Evolutionary conservation across 2,113 vertebrate species (phyloP).

Genomic region (Chionomys nivalis): DNA sequence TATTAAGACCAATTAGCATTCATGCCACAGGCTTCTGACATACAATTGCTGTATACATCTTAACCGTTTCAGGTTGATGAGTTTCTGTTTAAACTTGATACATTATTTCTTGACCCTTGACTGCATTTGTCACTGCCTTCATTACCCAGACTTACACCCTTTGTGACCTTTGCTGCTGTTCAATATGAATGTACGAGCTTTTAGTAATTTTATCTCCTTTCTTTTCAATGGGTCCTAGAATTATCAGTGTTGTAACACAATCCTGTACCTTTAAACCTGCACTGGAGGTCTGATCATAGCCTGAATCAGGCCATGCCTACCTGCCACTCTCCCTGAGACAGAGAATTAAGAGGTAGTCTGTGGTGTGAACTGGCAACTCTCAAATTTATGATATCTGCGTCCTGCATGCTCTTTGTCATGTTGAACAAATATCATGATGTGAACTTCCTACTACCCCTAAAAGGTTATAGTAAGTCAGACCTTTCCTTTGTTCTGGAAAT

Average conservation of each 20-base stretch:
- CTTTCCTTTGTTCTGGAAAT: not conserved
- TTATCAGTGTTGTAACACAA: not conserved
- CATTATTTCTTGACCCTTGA: not conserved
- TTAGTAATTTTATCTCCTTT: constrained; percentile 7
- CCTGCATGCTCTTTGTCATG: not conserved
- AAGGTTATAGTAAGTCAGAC: not conserved
- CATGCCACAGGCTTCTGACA: not conserved
- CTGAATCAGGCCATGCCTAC: not conserved
- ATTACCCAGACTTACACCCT: too few relatives aligned
- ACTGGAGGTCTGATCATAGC: too few relatives aligned
- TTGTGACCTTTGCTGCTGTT: not conserved
- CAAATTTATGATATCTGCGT: not conserved
- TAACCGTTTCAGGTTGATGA: not conserved
- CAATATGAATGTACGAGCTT: not conserved
- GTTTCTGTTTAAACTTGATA: not conserved
- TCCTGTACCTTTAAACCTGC: not conserved
- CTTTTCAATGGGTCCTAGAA: not conserved
- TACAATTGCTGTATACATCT: not conserved
- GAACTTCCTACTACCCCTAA: not conserved
- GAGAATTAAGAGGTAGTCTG: too few relatives aligned
- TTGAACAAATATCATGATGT: not conserved
- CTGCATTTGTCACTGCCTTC: not conserved
- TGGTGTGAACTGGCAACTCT: not conserved
- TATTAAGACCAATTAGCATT: too few relatives aligned
- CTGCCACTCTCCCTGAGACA: too few relatives aligned